Evolutionary conservation across 1,140 invertebrate genomes (phyloP), one percentile per base, ranked within the genome.

Genomic region (Kradibia gibbosae): DNA sequence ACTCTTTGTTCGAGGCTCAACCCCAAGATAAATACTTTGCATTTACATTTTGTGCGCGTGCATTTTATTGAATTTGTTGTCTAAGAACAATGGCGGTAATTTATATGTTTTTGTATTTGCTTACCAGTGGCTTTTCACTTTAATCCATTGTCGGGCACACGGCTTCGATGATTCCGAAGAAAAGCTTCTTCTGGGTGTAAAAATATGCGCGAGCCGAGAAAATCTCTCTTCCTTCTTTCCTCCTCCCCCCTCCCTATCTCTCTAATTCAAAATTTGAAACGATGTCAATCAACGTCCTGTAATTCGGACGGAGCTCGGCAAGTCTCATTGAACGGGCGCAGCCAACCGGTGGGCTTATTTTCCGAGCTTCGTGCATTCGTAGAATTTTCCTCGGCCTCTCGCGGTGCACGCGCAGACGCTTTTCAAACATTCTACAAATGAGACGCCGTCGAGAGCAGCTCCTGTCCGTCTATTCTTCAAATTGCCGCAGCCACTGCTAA

Each of bases 261-360:
- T 39, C 15, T 7, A 71, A 48, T 71, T 48, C 15, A 71, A 71
- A 71, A 25, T n/a, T 48, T 15, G 28, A 48, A 5, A 39, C n/a
- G 22, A 48, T 28, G 42, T 71, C 70, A 71, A 71, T 71, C 42
- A 71, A 71, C 28, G 42, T 48, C 39, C 34, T 36, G 11, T 73
- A 28, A n/a, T n/a, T n/a, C n/a, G n/a, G n/a, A n/a, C n/a, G n/a
- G n/a, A n/a, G n/a, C n/a, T n/a, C n/a, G n/a, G n/a, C n/a, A n/a
- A n/a, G n/a, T n/a, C n/a, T n/a, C n/a, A 73, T 73, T 73, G 71
- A 34, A 10, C 11, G 25, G 13, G 42, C 2, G 39, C 45, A 48
- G 45, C 31, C n/a, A 42, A 72, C n/a, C 70, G 50, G n/a, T n/a
- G 50, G 31, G 15, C 3, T 42, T 36, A 13, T 50, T 31, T 22